Conservation (phyloP, 1,140 invertebrate genomes). For the Hyles vespertilio region DNA sequence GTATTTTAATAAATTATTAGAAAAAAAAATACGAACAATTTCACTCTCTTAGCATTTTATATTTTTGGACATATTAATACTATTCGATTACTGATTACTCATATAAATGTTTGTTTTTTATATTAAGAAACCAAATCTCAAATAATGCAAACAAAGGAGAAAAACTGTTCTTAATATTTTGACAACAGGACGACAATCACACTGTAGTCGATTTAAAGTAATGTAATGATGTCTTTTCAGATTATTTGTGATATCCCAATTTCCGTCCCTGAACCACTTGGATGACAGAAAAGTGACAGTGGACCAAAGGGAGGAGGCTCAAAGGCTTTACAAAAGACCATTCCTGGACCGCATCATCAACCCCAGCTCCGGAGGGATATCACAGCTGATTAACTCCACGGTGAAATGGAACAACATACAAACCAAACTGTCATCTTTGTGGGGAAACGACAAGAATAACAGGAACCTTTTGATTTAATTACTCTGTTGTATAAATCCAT, state of each 20-base stretch:
- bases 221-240: slow-evolving; percentile 51
- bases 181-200: too few relatives aligned
- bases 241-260: slow-evolving; percentile 83
- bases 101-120: too few relatives aligned
- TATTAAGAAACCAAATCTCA: too few relatives aligned
- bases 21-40: too few relatives aligned
- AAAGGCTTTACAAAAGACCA: slow-evolving; percentile 78
- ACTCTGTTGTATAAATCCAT: background rate
- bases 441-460: slow-evolving; percentile 35
- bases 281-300: slow-evolving; percentile 80
- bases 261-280: slow-evolving; percentile 79
- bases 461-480: slow-evolving; percentile 51
- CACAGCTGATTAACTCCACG: slow-evolving; percentile 38
- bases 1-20: too few relatives aligned
- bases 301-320: slow-evolving; percentile 78
- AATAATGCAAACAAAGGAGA: too few relatives aligned
- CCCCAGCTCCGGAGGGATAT: slow-evolving; percentile 32
- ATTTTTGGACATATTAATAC: too few relatives aligned
- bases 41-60: too few relatives aligned
- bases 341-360: slow-evolving; percentile 70
- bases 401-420: slow-evolving; percentile 45
- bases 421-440: slow-evolving; percentile 35
- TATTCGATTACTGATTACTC: too few relatives aligned
- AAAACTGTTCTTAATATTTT: too few relatives aligned
- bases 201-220: too few relatives aligned